Conservation (phyloP, 2,888 invertebrate genomes). For the Agrochola macilenta region DNA sequence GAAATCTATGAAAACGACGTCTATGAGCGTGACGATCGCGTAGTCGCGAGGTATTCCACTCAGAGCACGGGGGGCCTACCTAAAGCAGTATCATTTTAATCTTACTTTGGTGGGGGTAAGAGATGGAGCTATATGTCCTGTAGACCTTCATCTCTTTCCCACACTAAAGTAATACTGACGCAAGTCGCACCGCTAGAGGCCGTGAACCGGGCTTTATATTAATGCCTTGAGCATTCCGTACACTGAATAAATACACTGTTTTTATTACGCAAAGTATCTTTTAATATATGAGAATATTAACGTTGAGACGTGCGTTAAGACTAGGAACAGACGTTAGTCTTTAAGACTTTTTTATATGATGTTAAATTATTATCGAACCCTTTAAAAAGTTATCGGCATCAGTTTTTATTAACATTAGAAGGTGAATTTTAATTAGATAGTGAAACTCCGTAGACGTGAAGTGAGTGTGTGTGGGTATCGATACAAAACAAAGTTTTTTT, state of each 20-base stretch:
- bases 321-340: not conserved
- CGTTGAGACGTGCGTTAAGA: not conserved
- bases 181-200: not conserved
- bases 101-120: no score
- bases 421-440: not conserved
- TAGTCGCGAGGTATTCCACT: no score
- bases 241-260: not conserved
- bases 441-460: not conserved
- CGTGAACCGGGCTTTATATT: not conserved
- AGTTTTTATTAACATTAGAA: not conserved
- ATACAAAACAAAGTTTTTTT: no score
- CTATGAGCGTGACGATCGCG: no score
- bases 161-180: not conserved
- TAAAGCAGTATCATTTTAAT: no score
- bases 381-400: not conserved
- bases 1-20: no score
- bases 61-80: no score
- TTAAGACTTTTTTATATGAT: not conserved
- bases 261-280: not conserved
- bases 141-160: no score
- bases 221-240: not conserved
- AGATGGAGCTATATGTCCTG: no score
- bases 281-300: not conserved
- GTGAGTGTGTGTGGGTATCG: no score
- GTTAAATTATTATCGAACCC: not conserved